Conservation (phyloP, 2,113 vertebrate species). For the Ammodytes dubius region DNA sequence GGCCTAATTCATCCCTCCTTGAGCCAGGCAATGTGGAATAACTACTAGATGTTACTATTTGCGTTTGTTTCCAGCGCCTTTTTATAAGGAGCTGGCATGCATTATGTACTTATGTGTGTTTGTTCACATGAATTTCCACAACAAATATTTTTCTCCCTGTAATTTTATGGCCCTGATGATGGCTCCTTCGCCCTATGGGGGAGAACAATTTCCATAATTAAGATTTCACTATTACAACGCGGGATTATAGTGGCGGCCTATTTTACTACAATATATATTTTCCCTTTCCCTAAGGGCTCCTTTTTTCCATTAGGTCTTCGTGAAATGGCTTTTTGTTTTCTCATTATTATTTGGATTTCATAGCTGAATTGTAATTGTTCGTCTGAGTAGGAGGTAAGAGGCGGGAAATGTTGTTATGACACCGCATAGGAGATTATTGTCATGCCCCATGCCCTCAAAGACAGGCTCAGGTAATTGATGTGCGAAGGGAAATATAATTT, state of each 20-base stretch:
- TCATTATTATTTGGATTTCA: constrained; percentile 67
- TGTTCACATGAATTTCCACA: constrained; percentile 47
- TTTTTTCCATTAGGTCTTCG: constrained; percentile 68
- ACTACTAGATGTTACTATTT: constrained; percentile 13
- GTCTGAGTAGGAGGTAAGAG: constrained; percentile 36
- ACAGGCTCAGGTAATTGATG: constrained; percentile 52
- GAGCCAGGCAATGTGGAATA: constrained; percentile 44
- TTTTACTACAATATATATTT: constrained; percentile 60
- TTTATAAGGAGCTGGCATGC: constrained; percentile 3
- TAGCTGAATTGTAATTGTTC: constrained; percentile 59
- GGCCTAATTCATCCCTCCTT: constrained; percentile 68
- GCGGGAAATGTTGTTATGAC: constrained; percentile 12
- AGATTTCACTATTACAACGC: constrained; percentile 63
- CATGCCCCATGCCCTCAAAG: constrained; percentile 44
- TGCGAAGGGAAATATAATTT: constrained; percentile 42
- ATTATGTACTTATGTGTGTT: background rate
- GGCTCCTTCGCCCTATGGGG: constrained; percentile 38
- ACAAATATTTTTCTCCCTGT: constrained; percentile 31
- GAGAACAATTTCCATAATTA: constrained; percentile 66
- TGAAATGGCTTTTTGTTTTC: constrained; percentile 66
- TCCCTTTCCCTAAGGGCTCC: constrained; percentile 39
- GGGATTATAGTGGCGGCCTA: constrained; percentile 40
- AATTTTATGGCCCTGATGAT: constrained; percentile 46
- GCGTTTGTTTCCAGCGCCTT: constrained; percentile 29
- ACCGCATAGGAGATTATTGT: constrained; percentile 34